These are phyloP conservation scores for Centropristis striata DNA, from an alignment of 2,113 vertebrate genomes.

Conservation along the genomic window DNA sequence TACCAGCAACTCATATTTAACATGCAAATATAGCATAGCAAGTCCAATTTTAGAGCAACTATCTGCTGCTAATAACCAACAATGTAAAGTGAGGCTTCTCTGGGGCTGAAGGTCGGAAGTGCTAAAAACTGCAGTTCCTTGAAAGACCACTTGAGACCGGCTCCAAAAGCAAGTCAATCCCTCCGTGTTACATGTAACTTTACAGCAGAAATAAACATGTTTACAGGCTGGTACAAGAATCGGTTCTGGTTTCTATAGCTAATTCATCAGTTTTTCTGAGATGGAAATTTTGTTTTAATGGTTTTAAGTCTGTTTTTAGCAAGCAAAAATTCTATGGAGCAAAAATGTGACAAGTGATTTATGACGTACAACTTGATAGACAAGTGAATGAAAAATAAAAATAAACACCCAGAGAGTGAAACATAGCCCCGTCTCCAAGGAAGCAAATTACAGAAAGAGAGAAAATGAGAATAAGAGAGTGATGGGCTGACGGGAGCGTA, in stretches of 20 bases:
- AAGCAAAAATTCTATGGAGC: no score
- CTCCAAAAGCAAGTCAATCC: no score
- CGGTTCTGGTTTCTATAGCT: no score
- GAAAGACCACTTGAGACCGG: no score
- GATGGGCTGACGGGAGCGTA: constrained; percentile 46
- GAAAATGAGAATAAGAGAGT: constrained; percentile 39
- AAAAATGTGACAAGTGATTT: background rate
- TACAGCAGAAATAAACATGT: no score
- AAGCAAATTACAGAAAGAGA: constrained; percentile 41
- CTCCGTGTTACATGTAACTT: no score
- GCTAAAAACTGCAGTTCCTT: no score
- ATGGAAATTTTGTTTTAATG: no score
- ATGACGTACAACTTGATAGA: background rate
- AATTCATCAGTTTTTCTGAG: no score
- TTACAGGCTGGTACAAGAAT: no score
- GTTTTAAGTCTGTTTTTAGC: no score
- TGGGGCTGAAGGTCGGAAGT: no score
- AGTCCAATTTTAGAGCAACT: background rate
- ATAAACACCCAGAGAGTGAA: constrained; percentile 11
- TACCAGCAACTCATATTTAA: background rate
- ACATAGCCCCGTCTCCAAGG: background rate
- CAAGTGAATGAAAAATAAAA: constrained; percentile 3
- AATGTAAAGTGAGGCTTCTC: background rate
- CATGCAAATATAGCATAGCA: background rate
- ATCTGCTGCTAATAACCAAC: background rate